Evolutionary conservation across 1,140 invertebrate genomes (phyloP), one percentile per base, ranked within the genome.

Genomic region (Drosophila dunni): DNA sequence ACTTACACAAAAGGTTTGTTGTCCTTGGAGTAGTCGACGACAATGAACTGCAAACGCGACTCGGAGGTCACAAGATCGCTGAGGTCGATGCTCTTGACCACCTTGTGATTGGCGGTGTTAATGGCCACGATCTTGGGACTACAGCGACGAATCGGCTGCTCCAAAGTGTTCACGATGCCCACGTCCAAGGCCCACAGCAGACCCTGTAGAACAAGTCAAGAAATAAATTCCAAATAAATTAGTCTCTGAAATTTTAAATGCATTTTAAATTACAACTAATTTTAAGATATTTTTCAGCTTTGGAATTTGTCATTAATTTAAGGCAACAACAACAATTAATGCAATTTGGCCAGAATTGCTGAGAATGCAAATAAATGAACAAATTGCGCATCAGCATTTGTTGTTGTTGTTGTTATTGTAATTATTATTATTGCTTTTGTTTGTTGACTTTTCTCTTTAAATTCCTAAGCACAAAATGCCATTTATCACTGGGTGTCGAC

Each of bases 121-220:
- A 96, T 93, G n/a, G 93, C 95, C 7, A 95, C 93, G 15, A 96
- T 93, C 91, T 96, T 96, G 0, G 95, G 95, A 9, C 93, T 91
- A 69, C 95, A 95, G n/a, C 94, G 93, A 7, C 94, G 93, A 1
- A 95, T 93, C 0, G 95, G 95, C 33, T 94, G 93, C 58, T 94
- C 94, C 48, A 95, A 79, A 1, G 94, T 95, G 69, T 96, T 95
- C 1, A 95, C 94, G 38, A 95, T 93, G 40, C 95, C 95, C 44
- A 93, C 93, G 78, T 96, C 95, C 50, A 96, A 91, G 2, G 94
- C 93, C 95, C 96, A 96, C 1, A 96, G 84, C n/a, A 95, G 93
- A 67, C 94, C 94, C 81, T 94, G 89, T 13, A 84, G 82, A 15
- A 56, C 7, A 54, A 33, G 64, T 13, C n/a, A 4, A 45, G 15